A percentile compares a stretch with the other conserved stretches of the same genome.
Evolutionary conservation across 1,140 invertebrate species (phyloP).

Genomic region (Trinorchestia longiramus): DNA sequence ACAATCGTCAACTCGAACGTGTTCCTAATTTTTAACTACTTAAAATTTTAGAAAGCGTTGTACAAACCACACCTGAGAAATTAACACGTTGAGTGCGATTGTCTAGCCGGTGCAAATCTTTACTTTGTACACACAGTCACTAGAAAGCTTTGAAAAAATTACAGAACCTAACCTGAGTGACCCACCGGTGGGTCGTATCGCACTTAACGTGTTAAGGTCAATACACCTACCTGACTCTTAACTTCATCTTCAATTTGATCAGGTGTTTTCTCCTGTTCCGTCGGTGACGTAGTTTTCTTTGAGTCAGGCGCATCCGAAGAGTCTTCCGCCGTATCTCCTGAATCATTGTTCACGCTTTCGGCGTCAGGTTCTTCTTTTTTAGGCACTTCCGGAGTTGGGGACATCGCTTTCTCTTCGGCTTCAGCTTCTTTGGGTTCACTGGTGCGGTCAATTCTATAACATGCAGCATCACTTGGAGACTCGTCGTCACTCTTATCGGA

Average conservation of each 20-base stretch:
- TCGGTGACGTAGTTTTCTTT: background rate
- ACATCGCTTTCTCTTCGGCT: background rate
- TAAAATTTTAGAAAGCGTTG: background rate
- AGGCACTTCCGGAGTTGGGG: background rate
- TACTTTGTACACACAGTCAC: too few species aligned
- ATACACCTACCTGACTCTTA: background rate
- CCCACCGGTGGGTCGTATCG: too few species aligned
- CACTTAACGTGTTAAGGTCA: too few species aligned
- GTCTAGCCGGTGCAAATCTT: too few species aligned
- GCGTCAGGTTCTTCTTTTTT: background rate
- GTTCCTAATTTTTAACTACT: background rate
- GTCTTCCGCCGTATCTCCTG: background rate
- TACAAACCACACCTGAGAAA: background rate
- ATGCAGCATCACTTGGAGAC: background rate
- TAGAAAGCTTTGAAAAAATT: too few species aligned
- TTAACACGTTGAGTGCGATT: too few species aligned
- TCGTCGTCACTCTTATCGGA: background rate
- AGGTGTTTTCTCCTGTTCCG: background rate
- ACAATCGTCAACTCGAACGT: background rate
- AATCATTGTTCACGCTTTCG: background rate
- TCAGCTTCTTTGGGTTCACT: background rate
- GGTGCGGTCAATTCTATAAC: background rate
- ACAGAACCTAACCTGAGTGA: too few species aligned
- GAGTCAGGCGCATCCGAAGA: background rate
- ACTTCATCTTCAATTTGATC: background rate